Evolutionary conservation across 2,888 invertebrate species (phyloP).

Genomic region (Entomobrya multifasciata): DNA sequence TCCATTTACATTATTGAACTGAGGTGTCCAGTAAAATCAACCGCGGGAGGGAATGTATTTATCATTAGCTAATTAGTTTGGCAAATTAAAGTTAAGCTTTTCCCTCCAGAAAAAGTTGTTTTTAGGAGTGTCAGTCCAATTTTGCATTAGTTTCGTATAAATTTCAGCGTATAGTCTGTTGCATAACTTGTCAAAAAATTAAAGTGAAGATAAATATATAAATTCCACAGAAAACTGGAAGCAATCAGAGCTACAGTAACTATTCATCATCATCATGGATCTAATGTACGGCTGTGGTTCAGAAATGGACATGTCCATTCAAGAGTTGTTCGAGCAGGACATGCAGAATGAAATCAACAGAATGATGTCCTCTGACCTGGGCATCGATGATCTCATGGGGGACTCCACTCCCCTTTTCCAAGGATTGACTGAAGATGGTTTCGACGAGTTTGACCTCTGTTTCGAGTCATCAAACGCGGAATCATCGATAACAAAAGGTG

Average conservation of each 20-base stretch:
- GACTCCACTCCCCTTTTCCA: slow-evolving; percentile 62
- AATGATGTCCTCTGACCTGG: slow-evolving; percentile 66
- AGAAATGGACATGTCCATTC: slow-evolving; percentile 84
- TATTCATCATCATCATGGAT: slow-evolving; percentile 75
- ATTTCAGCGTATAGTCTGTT: too few species aligned
- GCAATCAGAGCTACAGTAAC: not conserved
- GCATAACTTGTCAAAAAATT: too few species aligned
- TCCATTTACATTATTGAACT: not conserved
- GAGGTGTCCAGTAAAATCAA: not conserved
- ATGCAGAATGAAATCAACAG: slow-evolving; percentile 89
- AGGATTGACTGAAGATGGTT: slow-evolving; percentile 71
- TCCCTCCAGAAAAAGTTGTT: too few species aligned
- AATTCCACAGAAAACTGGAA: not conserved
- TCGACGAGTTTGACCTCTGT: slow-evolving; percentile 73
- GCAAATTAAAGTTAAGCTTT: not conserved
- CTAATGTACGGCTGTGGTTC: slow-evolving; percentile 77
- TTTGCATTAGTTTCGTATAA: too few species aligned
- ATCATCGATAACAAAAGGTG: slow-evolving; percentile 53
- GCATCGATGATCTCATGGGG: slow-evolving; percentile 70
- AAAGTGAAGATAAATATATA: not conserved
- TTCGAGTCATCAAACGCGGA: slow-evolving; percentile 67
- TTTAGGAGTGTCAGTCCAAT: too few species aligned
- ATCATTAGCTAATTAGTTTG: not conserved
- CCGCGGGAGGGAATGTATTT: not conserved
- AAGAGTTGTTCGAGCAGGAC: slow-evolving; percentile 95